These are phyloP conservation scores for Sebastes goodei DNA, from an alignment of 2,797 vertebrate genomes.

Conservation along the genomic window DNA sequence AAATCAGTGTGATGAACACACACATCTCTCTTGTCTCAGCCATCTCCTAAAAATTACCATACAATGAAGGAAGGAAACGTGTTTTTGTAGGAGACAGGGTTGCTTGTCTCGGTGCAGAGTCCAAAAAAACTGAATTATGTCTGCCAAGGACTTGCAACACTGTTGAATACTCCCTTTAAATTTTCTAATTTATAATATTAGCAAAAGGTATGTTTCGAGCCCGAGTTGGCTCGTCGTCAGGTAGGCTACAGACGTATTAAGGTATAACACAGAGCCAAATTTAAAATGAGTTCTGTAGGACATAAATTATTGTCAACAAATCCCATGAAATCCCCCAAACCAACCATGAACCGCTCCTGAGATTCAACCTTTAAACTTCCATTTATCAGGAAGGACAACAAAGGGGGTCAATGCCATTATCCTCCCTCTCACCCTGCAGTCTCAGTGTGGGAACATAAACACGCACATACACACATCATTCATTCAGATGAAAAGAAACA, in stretches of 20 bases:
- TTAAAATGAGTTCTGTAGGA: not conserved
- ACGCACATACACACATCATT: slow-evolving; percentile 36
- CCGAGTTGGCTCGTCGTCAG: not conserved
- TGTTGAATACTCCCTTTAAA: not conserved
- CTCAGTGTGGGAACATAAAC: slow-evolving; percentile 17
- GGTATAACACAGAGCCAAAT: not conserved
- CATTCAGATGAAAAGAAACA: slow-evolving; percentile 26
- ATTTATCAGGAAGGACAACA: slow-evolving; percentile 56
- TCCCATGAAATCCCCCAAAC: not conserved
- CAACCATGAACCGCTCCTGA: not conserved
- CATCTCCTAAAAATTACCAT: too few relatives aligned
- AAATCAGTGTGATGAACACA: not conserved
- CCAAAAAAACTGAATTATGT: too few relatives aligned
- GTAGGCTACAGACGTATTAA: not conserved
- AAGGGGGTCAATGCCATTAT: slow-evolving; percentile 32
- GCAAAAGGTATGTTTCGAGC: not conserved
- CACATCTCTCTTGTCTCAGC: not conserved
- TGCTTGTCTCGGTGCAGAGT: too few relatives aligned
- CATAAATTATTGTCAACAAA: not conserved
- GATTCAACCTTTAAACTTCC: slow-evolving; percentile 58
- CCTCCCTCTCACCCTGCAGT: slow-evolving; percentile 17
- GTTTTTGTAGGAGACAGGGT: too few relatives aligned
- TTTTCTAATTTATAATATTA: not conserved
- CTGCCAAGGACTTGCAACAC: too few relatives aligned
- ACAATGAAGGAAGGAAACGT: too few relatives aligned